phyloP scores from a whole-genome alignment of 2,888 invertebrate species.

The Ischnus inquisitorius region DNA sequence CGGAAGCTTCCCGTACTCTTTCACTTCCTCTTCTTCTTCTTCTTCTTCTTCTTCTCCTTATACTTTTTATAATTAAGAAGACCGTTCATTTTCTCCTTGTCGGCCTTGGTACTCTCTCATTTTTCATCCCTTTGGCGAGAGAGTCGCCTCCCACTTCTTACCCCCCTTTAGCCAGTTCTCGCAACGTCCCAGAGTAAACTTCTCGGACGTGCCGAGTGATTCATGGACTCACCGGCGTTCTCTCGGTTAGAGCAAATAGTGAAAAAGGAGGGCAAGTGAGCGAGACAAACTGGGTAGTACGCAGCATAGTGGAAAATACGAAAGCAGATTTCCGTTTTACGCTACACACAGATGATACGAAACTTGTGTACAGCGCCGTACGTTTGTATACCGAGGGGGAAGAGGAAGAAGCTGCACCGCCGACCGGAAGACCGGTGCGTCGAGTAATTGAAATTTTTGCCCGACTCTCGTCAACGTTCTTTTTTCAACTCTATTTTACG shows the following conservation, averaged over 20 bases:
- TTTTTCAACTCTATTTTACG: constrained; percentile 8
- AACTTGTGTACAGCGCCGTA: constrained; percentile 22
- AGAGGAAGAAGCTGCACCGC: constrained; percentile 49
- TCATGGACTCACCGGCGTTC: constrained; percentile 64
- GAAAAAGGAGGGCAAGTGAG: constrained; percentile 51
- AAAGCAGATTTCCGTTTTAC: constrained; percentile 66
- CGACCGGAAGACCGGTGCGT: constrained; percentile 63
- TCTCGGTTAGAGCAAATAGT: constrained; percentile 57
- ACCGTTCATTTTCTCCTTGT: constrained; percentile 71
- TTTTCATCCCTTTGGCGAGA: constrained; percentile 57
- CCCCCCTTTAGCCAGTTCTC: constrained; percentile 6
- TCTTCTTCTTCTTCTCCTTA: too few relatives aligned
- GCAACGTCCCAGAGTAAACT: constrained; percentile 64
- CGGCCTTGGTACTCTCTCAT: constrained; percentile 68
- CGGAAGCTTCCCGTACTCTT: constrained; percentile 42
- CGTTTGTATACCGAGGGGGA: constrained; percentile 38
- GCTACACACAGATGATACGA: constrained; percentile 7
- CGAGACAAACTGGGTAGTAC: constrained; percentile 37
- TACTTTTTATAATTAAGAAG: constrained; percentile 70
- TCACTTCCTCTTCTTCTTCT: constrained; percentile 42
- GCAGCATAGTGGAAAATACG: constrained; percentile 66
- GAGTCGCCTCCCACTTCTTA: neutral
- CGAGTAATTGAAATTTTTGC: constrained; percentile 69
- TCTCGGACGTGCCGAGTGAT: constrained; percentile 69
- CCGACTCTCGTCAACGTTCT: constrained; percentile 24